phyloP scores from a whole-genome alignment of 2,888 invertebrate species.

The Plagodis pulveraria region DNA sequence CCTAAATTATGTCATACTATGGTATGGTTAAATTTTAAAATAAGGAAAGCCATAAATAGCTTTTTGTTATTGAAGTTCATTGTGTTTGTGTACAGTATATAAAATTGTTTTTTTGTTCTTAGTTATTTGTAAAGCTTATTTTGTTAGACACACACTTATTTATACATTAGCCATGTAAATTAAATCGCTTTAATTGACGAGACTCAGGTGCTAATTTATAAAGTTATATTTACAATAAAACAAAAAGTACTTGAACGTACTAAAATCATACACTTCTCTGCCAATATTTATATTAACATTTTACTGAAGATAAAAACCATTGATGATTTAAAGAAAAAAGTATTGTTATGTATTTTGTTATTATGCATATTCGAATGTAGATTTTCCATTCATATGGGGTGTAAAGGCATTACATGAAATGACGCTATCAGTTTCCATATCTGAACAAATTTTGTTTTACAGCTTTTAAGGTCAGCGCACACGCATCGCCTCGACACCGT shows the following conservation, averaged over 20 bases:
- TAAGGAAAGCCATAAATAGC: too few relatives aligned
- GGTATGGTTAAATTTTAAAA: too few relatives aligned
- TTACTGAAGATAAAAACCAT: background rate
- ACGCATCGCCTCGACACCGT: too few relatives aligned
- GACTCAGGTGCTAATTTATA: constrained; percentile 43
- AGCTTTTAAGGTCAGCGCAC: too few relatives aligned
- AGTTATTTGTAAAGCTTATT: constrained; percentile 6
- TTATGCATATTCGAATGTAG: constrained; percentile 1
- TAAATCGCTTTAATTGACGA: constrained; percentile 51
- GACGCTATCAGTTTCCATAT: constrained; percentile 3
- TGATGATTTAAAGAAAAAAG: constrained; percentile 4
- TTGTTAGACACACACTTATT: too few relatives aligned
- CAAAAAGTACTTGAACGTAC: constrained; percentile 52
- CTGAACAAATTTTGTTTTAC: constrained; percentile 7
- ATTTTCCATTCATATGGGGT: constrained; percentile 13
- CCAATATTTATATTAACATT: constrained; percentile 32
- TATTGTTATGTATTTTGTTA: background rate
- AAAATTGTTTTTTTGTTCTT: background rate
- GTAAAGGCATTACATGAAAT: constrained; percentile 7
- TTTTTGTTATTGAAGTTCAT: too few relatives aligned
- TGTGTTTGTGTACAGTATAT: background rate
- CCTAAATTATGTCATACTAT: too few relatives aligned
- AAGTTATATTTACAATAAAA: constrained; percentile 36
- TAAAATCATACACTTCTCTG: constrained; percentile 41
- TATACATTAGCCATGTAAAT: too few relatives aligned